A percentile compares a stretch with the other conserved stretches of the same genome.
Evolutionary conservation across 2,888 invertebrate genomes (phyloP).

Genomic region (Teinopalpus imperialis): DNA sequence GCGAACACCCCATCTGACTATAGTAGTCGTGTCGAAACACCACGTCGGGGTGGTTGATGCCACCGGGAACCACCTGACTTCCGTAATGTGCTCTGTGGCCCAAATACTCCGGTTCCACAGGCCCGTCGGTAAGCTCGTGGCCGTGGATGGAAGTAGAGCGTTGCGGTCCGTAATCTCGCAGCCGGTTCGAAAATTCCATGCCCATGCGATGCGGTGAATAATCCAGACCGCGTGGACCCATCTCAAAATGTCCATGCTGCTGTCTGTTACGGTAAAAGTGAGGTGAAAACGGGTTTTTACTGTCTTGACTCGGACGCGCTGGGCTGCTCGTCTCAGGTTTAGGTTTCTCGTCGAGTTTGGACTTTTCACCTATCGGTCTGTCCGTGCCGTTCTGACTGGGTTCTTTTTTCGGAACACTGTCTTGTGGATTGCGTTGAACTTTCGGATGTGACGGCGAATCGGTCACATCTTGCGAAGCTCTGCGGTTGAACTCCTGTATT

Average conservation of each 20-base stretch:
- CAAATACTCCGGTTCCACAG: slow-evolving; percentile 63
- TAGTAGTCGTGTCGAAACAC: slow-evolving; percentile 73
- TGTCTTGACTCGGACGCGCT: slow-evolving; percentile 51
- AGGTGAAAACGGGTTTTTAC: slow-evolving; percentile 71
- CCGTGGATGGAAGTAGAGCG: slow-evolving; percentile 75
- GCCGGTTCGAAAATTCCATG: slow-evolving; percentile 62
- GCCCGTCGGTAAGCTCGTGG: slow-evolving; percentile 68
- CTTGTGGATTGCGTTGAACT: slow-evolving; percentile 32
- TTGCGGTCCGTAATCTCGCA: slow-evolving; percentile 70
- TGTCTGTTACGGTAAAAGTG: slow-evolving; percentile 64
- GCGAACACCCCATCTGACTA: slow-evolving; percentile 62
- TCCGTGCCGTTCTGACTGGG: slow-evolving; percentile 47
- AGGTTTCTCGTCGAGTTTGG: slow-evolving; percentile 43
- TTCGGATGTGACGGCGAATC: slow-evolving; percentile 48
- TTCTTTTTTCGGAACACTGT: slow-evolving; percentile 56
- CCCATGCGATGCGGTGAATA: slow-evolving; percentile 74
- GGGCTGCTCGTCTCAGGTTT: slow-evolving; percentile 46
- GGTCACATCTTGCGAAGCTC: slow-evolving; percentile 65
- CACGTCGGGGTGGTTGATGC: slow-evolving; percentile 69
- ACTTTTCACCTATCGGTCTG: slow-evolving; percentile 37
- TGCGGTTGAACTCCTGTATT: slow-evolving; percentile 67
- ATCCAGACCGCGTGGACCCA: slow-evolving; percentile 74
- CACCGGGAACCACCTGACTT: slow-evolving; percentile 65
- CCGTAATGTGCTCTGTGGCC: slow-evolving; percentile 66
- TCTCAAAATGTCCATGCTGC: slow-evolving; percentile 73